phyloP scores from a whole-genome alignment of 1,140 invertebrate species.

The Octopus sinensis region DNA sequence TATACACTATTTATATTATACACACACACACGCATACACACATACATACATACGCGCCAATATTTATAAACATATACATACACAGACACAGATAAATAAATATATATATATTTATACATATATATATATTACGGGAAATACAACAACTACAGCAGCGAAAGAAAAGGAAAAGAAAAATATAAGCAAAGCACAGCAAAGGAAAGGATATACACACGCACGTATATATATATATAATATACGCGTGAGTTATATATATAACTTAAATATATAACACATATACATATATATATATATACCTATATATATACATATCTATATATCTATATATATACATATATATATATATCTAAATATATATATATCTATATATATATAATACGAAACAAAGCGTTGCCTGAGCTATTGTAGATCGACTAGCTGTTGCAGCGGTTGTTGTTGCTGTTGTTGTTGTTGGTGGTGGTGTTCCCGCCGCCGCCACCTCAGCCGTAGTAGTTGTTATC shows the following conservation, averaged over 20 bases:
- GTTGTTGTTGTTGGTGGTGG: not conserved
- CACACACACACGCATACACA: slow-evolving; percentile 20
- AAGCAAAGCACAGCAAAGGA: slow-evolving; percentile 15
- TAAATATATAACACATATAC: too few relatives aligned
- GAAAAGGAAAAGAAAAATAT: slow-evolving; percentile 20
- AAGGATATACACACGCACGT: not conserved
- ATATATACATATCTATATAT: too few relatives aligned
- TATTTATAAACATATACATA: slow-evolving; percentile 23
- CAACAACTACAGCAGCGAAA: slow-evolving; percentile 21
- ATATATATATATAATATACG: slow-evolving; percentile 8
- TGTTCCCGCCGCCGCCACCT: not conserved
- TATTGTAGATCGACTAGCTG: too few relatives aligned
- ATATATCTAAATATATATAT: too few relatives aligned
- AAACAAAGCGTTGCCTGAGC: too few relatives aligned
- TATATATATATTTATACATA: slow-evolving; percentile 24
- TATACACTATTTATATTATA: not conserved
- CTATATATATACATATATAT: too few relatives aligned
- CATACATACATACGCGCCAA: slow-evolving; percentile 17
- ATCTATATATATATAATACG: too few relatives aligned
- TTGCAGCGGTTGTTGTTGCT: slow-evolving; percentile 13
- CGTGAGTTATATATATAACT: too few relatives aligned
- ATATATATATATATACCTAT: too few relatives aligned
- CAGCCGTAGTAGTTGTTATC: too few relatives aligned
- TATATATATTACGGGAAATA: slow-evolving; percentile 22
- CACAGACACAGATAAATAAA: slow-evolving; percentile 24